Evolutionary conservation across 1,140 invertebrate species (phyloP), one percentile per base, ranked within the genome.

Genomic region (Bilobella aurantiaca): DNA sequence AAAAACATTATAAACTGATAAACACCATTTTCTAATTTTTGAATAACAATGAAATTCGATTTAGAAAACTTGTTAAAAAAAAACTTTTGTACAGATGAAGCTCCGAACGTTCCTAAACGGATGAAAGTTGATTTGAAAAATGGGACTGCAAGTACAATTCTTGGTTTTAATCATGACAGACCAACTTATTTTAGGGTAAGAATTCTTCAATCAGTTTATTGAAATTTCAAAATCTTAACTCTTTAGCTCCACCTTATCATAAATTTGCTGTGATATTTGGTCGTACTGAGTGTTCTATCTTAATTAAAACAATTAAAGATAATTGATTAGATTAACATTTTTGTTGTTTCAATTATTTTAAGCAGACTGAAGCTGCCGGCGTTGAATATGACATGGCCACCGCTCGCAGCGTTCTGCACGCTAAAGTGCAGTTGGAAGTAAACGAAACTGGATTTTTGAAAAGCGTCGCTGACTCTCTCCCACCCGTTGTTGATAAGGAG

Each of bases 151-250:
- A 53, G 49, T 23, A 23, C 25, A 16, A 23, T 53, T 53, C 49
- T 53, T 23, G 25, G 57, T 21, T 64, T 32, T 32, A 64, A 64
- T 58, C 63, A 57, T 27, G 53, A 64, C 14, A 57, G 53, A 32
- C 49, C 62, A 16, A 21, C 28, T 25, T 53, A 57, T 5, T 58
- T 64, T 32, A 25, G n/a, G 32, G 63, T 64, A 64, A 47, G 23
- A n/a, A n/a, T n/a, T n/a, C n/a, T n/a, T n/a, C n/a, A n/a, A n/a
- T n/a, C n/a, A n/a, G n/a, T n/a, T n/a, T n/a, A n/a, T n/a, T n/a
- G n/a, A n/a, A n/a, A n/a, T n/a, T n/a, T n/a, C n/a, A n/a, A n/a
- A n/a, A n/a, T n/a, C n/a, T n/a, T n/a, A n/a, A n/a, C n/a, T n/a
- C n/a, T n/a, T n/a, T n/a, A n/a, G n/a, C n/a, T n/a, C n/a, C n/a